These are phyloP conservation scores for Limanda limanda DNA, from an alignment of 2,113 vertebrate species.

Conservation along the genomic window DNA sequence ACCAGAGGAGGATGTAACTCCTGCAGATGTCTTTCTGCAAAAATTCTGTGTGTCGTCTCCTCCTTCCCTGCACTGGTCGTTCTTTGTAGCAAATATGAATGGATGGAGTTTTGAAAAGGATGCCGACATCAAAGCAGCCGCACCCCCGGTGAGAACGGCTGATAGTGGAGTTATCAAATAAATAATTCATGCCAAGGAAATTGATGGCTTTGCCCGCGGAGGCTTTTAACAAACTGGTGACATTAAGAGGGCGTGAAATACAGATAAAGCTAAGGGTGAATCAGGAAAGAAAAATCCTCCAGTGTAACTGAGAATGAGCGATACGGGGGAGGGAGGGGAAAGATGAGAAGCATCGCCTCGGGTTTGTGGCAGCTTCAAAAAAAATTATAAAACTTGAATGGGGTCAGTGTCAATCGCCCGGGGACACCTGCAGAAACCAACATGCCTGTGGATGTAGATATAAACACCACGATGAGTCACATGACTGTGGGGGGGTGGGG, in stretches of 20 bases:
- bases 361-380: slow-evolving; percentile 41
- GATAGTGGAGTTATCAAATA: slow-evolving; percentile 65
- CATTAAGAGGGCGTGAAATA: slow-evolving; percentile 53
- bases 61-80: not conserved
- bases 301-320: too few relatives aligned
- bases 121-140: slow-evolving; percentile 58
- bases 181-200: slow-evolving; percentile 69
- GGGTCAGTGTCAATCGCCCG: slow-evolving; percentile 41
- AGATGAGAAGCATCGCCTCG: slow-evolving; percentile 6
- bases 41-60: not conserved
- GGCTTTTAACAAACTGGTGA: slow-evolving; percentile 60
- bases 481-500: slow-evolving; percentile 8
- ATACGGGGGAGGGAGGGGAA: too few relatives aligned
- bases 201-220: slow-evolving; percentile 39
- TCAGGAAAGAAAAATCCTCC: too few relatives aligned
- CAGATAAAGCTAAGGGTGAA: slow-evolving; percentile 11
- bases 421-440: slow-evolving; percentile 36
- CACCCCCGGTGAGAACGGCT: slow-evolving; percentile 47
- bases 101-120: slow-evolving; percentile 35
- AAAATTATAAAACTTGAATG: slow-evolving; percentile 25
- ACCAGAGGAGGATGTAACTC: slow-evolving; percentile 25
- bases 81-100: slow-evolving; percentile 14
- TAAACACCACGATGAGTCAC: slow-evolving; percentile 44
- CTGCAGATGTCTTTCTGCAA: slow-evolving; percentile 31
- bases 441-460: slow-evolving; percentile 27